Evolutionary conservation across 2,113 vertebrate genomes (phyloP).

Genomic region (Varanus komodoensis): DNA sequence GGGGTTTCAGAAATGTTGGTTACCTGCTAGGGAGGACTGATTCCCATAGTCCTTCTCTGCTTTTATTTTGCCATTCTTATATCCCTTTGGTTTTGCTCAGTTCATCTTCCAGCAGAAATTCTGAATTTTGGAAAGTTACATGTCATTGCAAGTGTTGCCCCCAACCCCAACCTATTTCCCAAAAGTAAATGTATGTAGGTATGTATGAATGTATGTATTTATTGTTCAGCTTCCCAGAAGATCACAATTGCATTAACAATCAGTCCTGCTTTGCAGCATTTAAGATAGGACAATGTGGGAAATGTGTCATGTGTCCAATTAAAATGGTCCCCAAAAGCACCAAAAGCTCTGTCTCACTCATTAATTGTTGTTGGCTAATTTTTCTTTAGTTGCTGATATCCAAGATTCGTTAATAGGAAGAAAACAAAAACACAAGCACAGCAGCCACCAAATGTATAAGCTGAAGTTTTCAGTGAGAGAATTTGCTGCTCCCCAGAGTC

Average conservation of each 20-base stretch:
- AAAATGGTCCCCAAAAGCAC: neutral
- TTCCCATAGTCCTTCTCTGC: neutral
- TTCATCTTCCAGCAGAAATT: neutral
- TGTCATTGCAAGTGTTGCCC: no score
- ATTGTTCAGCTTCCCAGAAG: neutral
- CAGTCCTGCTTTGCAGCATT: neutral
- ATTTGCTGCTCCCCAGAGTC: neutral
- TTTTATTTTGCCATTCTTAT: neutral
- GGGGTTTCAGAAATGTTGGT: no score
- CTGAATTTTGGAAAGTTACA: neutral
- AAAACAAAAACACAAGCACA: neutral
- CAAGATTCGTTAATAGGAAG: neutral
- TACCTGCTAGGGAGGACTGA: no score
- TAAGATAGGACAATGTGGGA: neutral
- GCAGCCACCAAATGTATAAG: neutral
- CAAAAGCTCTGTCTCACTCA: neutral
- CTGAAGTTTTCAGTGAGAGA: neutral
- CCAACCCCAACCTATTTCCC: no score
- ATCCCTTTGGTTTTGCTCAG: neutral
- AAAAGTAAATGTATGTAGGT: no score
- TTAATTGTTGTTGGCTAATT: neutral
- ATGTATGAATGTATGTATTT: neutral
- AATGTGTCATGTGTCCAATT: neutral
- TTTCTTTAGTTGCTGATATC: neutral
- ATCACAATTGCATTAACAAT: neutral